Evolutionary conservation across 2,113 vertebrate species (phyloP).

Genomic region (Toxotes chatareus): DNA sequence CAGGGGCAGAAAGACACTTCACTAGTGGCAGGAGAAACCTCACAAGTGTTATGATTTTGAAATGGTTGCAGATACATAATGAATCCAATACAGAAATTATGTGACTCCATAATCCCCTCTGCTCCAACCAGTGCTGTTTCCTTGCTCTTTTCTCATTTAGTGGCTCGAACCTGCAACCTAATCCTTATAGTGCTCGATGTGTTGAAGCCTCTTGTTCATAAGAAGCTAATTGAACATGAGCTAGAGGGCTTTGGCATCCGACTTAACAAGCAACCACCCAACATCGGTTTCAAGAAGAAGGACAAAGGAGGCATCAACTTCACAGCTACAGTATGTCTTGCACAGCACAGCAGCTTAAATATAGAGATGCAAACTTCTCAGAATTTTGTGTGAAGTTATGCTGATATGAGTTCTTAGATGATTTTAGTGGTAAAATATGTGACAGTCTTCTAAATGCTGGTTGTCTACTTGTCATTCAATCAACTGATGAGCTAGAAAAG

Average conservation of each 20-base stretch:
- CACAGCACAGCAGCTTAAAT: neutral
- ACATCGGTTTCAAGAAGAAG: slow-evolving; percentile 99
- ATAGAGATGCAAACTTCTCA: neutral
- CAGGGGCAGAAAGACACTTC: neutral
- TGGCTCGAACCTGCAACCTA: slow-evolving; percentile 98
- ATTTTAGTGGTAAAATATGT: neutral
- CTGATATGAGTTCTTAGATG: neutral
- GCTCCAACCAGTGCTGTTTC: neutral
- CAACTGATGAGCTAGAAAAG: neutral
- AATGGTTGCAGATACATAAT: neutral
- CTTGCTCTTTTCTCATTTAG: slow-evolving; percentile 73
- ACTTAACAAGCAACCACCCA: slow-evolving; percentile 96
- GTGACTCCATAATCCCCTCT: neutral
- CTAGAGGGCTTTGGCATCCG: slow-evolving; percentile 98
- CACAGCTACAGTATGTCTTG: slow-evolving; percentile 89
- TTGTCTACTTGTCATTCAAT: neutral
- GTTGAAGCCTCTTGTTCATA: slow-evolving; percentile 95
- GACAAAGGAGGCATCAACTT: slow-evolving; percentile 99
- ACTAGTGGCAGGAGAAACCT: neutral
- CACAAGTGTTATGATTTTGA: neutral
- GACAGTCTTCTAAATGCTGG: neutral
- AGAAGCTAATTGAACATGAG: slow-evolving; percentile 98
- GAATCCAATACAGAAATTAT: neutral
- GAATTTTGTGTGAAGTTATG: neutral
- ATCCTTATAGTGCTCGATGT: slow-evolving; percentile 98